These are phyloP conservation scores for Diprion similis DNA, from an alignment of 1,140 invertebrate genomes.

Conservation along the genomic window DNA sequence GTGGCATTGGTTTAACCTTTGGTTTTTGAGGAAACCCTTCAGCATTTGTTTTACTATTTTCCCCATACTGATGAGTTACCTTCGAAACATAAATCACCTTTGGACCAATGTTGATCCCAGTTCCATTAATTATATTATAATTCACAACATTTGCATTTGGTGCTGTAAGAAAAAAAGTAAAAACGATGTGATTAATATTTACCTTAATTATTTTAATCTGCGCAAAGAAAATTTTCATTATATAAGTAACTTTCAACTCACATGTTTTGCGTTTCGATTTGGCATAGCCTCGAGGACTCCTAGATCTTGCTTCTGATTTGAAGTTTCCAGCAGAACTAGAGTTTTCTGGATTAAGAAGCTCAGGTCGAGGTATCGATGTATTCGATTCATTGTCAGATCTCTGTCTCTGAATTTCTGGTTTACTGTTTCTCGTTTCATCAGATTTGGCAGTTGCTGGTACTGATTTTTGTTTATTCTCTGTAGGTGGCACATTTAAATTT, in stretches of 20 bases:
- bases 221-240: background rate
- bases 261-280: conserved; percentile 6
- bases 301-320: conserved; percentile 1
- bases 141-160: conserved; percentile 35
- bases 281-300: background rate
- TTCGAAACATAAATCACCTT: conserved; percentile 41
- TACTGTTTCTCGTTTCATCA: background rate
- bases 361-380: conserved; percentile 7
- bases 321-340: background rate
- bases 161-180: conserved; percentile 25
- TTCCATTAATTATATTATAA: conserved; percentile 48
- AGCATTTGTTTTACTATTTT: conserved; percentile 6
- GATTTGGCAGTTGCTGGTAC: conserved; percentile 13
- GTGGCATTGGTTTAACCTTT: conserved; percentile 39
- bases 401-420: conserved; percentile 22
- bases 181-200: conserved; percentile 2
- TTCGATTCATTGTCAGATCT: conserved; percentile 21
- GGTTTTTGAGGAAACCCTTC: conserved; percentile 19
- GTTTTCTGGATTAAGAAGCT: conserved; percentile 21
- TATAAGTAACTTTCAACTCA: background rate
- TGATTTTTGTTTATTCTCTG: conserved; percentile 23
- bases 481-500: conserved; percentile 16
- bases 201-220: background rate
- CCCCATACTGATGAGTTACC: conserved; percentile 40
- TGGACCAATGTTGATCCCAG: conserved; percentile 42